phyloP scores from a whole-genome alignment of 2,888 invertebrate species.

The Cyclophora punctaria region DNA sequence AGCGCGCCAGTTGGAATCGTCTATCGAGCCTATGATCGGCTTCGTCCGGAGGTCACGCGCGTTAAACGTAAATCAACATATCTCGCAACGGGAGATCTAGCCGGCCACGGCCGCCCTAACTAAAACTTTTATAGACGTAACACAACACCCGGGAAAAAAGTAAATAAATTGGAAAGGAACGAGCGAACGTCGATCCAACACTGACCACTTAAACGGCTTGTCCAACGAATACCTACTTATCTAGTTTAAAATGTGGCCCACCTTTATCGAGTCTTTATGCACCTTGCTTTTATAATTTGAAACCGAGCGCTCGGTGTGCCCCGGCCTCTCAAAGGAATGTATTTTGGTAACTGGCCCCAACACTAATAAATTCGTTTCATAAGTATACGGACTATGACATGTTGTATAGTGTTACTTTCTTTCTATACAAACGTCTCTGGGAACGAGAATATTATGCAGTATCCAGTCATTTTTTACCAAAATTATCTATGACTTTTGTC shows the following conservation, averaged over 20 bases:
- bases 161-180: conserved; percentile 63
- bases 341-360: no score
- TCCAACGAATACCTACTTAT: conserved; percentile 26
- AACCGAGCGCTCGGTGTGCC: no score
- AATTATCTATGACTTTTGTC: no score
- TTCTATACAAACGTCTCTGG: no score
- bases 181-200: conserved; percentile 45
- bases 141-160: conserved; percentile 67
- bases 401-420: no score
- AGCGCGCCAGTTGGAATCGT: conserved; percentile 66
- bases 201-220: conserved; percentile 32
- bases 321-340: no score
- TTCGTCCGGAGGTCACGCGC: conserved; percentile 70
- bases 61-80: conserved; percentile 75
- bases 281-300: no score
- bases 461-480: no score
- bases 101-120: conserved; percentile 45
- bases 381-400: no score
- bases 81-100: conserved; percentile 73
- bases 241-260: conserved; percentile 20
- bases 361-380: no score
- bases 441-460: no score
- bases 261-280: background rate
- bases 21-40: conserved; percentile 72
- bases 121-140: conserved; percentile 72